Conservation (phyloP, 2,888 invertebrate species). For the Drosophila histrio region DNA sequence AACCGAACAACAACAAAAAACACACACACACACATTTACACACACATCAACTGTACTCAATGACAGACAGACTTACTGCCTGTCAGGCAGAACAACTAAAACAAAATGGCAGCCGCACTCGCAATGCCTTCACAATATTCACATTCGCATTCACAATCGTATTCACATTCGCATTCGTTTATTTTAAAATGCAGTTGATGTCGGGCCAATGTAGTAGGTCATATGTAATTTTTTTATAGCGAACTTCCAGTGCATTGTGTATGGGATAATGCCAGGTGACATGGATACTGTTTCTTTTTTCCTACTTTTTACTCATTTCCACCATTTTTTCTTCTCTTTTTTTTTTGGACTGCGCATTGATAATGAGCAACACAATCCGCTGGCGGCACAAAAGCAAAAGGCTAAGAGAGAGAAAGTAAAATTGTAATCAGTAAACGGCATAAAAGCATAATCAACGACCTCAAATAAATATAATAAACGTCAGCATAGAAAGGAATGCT, state of each 20-base stretch:
- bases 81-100: constrained; percentile 51
- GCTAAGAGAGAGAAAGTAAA: constrained; percentile 27
- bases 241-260: constrained; percentile 23
- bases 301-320: background rate
- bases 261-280: constrained; percentile 61
- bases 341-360: constrained; percentile 45
- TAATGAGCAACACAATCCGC: constrained; percentile 47
- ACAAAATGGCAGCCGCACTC: constrained; percentile 52
- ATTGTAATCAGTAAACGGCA: constrained; percentile 37
- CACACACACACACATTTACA: constrained; percentile 33
- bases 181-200: constrained; percentile 69
- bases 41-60: constrained; percentile 9
- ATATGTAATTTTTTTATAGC: constrained; percentile 16
- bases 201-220: constrained; percentile 48
- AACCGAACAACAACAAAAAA: constrained; percentile 30
- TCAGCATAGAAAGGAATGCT: background rate
- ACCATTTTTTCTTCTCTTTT: background rate
- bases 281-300: constrained; percentile 34
- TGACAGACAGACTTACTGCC: constrained; percentile 44
- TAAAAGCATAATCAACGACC: constrained; percentile 39
- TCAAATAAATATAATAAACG: constrained; percentile 14
- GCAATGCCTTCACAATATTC: constrained; percentile 51
- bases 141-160: constrained; percentile 19
- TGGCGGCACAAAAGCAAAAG: constrained; percentile 37
- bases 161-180: constrained; percentile 31